Base-by-base conservation (phyloP, 2,113 vertebrate genomes). In the Spea bombifrons region DNA sequence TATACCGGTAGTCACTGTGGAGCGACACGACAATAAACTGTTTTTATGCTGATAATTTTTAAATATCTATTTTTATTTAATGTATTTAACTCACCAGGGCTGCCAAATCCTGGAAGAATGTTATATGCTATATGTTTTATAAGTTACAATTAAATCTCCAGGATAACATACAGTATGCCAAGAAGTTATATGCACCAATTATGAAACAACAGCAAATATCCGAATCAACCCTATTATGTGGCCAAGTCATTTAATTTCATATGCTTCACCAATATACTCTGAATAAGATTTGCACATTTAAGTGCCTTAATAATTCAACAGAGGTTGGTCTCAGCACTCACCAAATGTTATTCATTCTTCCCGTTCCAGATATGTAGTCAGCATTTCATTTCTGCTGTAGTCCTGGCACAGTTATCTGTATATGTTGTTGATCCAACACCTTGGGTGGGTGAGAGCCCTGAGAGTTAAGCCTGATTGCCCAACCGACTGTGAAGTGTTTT, bases 401-500 rank as follows among this genome's bases (percentile, higher is more conserved):
- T 72, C 50, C 30, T 66, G 49, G 49, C 70, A 79, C 61, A 66
- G 30, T 48, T 68, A 65, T 73, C 16, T 66, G 16, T 68, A 65
- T 53, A 3, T 78, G 30, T 53, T 66, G 49, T 79, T 73, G 49
- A 57, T 72, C 43, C 70, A 79, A 73, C 76, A 79, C 69, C 43
- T 73, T 66, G 50, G 49, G 43, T 79, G 16, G 61, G 69, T 57
- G 68, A 64, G 49, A 72, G 76, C 59, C 59, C 53, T 47, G 61
- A 73, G 43, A 76, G 15, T 48, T 78, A 53, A 53, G 30, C 63
- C 57, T 71, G 68, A 64, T 71, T 53, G 55, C 59, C 68, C 59
- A 78, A 71, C 46, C 49, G 30, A 44, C 68, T 78, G 68, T 72
- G 68, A 75, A 75, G 74, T 55, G 64, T 75, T 75, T 75, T 75